These are phyloP conservation scores for Girardinus metallicus DNA, from an alignment of 2,797 vertebrate genomes.

Conservation along the genomic window DNA sequence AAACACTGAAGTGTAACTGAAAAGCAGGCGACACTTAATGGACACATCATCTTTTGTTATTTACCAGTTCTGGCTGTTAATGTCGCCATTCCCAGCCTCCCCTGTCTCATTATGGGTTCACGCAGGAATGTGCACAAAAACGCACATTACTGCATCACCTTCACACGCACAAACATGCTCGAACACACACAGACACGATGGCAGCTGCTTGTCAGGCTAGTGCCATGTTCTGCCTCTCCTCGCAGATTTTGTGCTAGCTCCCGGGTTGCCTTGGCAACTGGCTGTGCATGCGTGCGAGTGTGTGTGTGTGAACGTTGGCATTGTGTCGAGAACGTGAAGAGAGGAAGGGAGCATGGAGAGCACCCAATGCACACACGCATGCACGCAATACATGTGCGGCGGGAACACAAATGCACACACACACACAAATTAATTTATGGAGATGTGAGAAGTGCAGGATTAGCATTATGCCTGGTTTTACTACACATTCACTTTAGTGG, in stretches of 20 bases:
- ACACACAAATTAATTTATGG: conserved; percentile 66
- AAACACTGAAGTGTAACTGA: conserved; percentile 33
- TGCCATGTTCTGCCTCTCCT: conserved; percentile 78
- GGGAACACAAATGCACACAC: conserved; percentile 33
- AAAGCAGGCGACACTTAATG: conserved; percentile 46
- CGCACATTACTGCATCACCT: conserved; percentile 59
- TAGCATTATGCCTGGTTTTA: conserved; percentile 59
- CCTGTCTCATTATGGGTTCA: conserved; percentile 60
- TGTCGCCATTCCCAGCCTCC: conserved; percentile 40
- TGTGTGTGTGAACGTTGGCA: conserved; percentile 66
- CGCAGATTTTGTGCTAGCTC: conserved; percentile 79
- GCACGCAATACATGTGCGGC: conserved; percentile 13
- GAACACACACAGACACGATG: conserved; percentile 39
- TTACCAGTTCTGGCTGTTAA: conserved; percentile 61
- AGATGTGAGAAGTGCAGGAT: conserved; percentile 71
- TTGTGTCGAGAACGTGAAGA: conserved; percentile 65
- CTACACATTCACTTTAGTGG: conserved; percentile 57
- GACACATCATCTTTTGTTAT: conserved; percentile 64
- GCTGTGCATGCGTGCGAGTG: conserved; percentile 51
- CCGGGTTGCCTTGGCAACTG: conserved; percentile 84
- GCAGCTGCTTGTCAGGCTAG: conserved; percentile 76
- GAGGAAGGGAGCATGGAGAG: conserved; percentile 60
- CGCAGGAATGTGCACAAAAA: conserved; percentile 51
- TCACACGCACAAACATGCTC: conserved; percentile 19
- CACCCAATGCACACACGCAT: conserved; percentile 43